Conservation (phyloP, 2,113 vertebrate species). For the Sus scrofa region DNA sequence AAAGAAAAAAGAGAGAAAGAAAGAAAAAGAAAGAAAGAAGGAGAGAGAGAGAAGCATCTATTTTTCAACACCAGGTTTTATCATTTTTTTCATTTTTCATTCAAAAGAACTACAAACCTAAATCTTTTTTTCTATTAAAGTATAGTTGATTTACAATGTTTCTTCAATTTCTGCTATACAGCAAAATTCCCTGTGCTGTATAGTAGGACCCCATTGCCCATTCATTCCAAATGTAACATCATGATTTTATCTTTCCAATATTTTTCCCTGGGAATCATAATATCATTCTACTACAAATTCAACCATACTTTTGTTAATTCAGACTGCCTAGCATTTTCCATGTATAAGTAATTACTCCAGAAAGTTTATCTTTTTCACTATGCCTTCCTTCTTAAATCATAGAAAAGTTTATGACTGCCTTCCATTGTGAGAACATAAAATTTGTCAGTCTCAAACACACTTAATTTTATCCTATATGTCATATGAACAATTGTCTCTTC, state of each 20-base stretch:
- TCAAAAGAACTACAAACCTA: background rate
- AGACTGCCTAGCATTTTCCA: background rate
- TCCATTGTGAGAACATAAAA: background rate
- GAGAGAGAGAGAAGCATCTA: background rate
- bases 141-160: too few species aligned
- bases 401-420: background rate
- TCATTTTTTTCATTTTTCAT: slow-evolving; percentile 1
- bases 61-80: background rate
- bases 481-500: background rate
- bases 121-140: background rate
- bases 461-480: background rate
- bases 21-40: too few species aligned
- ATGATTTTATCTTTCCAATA: background rate
- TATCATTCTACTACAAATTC: background rate
- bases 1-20: too few species aligned
- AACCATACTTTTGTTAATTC: background rate
- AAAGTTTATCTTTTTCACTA: background rate
- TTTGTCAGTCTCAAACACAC: background rate
- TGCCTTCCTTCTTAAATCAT: background rate
- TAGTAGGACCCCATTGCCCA: too few species aligned
- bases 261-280: background rate
- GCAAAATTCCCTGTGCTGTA: too few species aligned
- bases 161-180: too few species aligned
- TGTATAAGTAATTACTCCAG: background rate
- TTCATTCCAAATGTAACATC: too few species aligned